Base-by-base conservation (phyloP, 2,113 vertebrate genomes). In the Lepus timidus region DNA sequence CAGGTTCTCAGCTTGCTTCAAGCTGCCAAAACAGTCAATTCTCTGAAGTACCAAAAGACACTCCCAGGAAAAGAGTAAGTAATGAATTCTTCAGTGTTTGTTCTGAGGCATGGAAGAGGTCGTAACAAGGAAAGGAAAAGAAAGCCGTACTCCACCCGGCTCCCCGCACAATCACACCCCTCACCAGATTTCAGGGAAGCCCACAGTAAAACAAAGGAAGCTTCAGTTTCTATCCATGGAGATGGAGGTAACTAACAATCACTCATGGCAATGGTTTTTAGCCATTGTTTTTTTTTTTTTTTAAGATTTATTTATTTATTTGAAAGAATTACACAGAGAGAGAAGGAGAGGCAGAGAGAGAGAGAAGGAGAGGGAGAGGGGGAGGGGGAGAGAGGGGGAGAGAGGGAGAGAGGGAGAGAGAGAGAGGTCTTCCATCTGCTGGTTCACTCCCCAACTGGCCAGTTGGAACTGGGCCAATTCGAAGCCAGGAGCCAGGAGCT, bases 181-280 rank as follows among this genome's bases (percentile, higher is more conserved):
- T 62, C 27, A 19, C 2, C 20, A 85, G 82, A 84, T 70, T 85
- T 71, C 9, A 88, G 39, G 31, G 25, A 88, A 85, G 39, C 25
- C 14, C 25, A 67, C 73, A 78, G 62, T 25, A 92, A 61, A 88
- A 61, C 25, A 55, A 87, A 65, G 6, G 5, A 36, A 49, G 27
- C 36, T 62, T 68, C n/a, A 93, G 1, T 86, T 93, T 83, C 90
- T 58, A 83, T 52, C 49, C 82, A 67, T 4, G 68, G 74, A 95
- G 82, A 89, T 5, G 12, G 4, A 78, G 16, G 10, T 65, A 88
- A 76, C 62, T 76, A 81, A 95, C 76, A 55, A 29, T 73, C 52
- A 80, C 67, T 84, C 23, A 88, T 4, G 25, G 16, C 11, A 36
- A 55, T 33, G 22, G 22, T 49, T 90, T 85, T 61, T 51, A 84